Evolutionary conservation across 1,140 invertebrate species (phyloP).

Genomic region (Plectrocnemia conspersa): DNA sequence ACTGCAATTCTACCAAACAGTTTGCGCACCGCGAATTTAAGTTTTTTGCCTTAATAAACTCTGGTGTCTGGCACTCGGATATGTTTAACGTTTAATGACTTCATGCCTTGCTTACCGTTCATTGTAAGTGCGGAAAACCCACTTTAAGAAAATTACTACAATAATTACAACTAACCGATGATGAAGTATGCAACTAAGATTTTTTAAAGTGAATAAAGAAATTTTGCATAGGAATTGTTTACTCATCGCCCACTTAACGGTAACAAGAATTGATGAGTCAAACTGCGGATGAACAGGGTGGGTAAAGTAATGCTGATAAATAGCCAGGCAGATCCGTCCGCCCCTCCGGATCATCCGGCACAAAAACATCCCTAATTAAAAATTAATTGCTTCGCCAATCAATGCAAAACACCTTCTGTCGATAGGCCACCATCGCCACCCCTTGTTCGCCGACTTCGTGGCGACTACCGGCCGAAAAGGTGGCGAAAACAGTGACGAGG

Average conservation of each 20-base stretch:
- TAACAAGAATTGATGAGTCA: slow-evolving; percentile 31
- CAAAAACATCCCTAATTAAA: slow-evolving; percentile 36
- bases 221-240: slow-evolving; percentile 22
- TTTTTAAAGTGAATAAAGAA: slow-evolving; percentile 7
- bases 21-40: too few species aligned
- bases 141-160: too few species aligned
- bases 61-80: too few species aligned
- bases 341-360: slow-evolving; percentile 24
- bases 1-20: too few species aligned
- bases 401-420: slow-evolving; percentile 30
- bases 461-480: slow-evolving; percentile 13
- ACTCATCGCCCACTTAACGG: slow-evolving; percentile 31
- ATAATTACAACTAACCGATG: too few species aligned
- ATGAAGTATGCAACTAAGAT: too few species aligned
- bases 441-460: slow-evolving; percentile 23
- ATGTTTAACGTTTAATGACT: too few species aligned
- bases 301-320: slow-evolving; percentile 32
- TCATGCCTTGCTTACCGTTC: too few species aligned
- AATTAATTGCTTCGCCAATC: slow-evolving; percentile 33
- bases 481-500: slow-evolving; percentile 15
- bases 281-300: slow-evolving; percentile 4
- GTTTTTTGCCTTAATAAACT: too few species aligned
- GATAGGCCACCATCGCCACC: slow-evolving; percentile 5
- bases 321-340: slow-evolving; percentile 17
- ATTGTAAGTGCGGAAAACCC: too few species aligned